Evolutionary conservation across 2,797 vertebrate species (phyloP).

Genomic region (Mareca penelope): DNA sequence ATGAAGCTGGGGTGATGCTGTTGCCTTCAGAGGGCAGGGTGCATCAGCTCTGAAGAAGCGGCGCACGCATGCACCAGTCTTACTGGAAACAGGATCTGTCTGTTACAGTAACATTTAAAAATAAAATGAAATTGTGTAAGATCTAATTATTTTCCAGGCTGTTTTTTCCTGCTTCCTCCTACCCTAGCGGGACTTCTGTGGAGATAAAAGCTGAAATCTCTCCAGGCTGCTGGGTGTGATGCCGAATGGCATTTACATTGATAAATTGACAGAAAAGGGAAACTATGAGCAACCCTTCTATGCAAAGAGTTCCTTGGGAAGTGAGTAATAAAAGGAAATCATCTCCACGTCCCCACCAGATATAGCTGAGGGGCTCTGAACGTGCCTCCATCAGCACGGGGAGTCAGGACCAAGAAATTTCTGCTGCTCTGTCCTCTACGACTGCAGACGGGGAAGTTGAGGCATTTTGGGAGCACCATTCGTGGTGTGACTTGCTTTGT

Average conservation of each 20-base stretch:
- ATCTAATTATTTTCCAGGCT: constrained; percentile 41
- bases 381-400: fast-evolving
- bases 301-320: constrained; percentile 27
- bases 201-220: background rate
- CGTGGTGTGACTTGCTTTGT: background rate
- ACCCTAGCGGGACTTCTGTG: background rate
- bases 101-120: constrained; percentile 38
- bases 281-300: background rate
- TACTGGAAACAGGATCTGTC: constrained; percentile 30
- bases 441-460: background rate
- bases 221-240: background rate
- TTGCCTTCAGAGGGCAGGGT: background rate
- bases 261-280: background rate
- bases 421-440: background rate
- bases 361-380: background rate
- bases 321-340: constrained; percentile 28
- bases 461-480: background rate
- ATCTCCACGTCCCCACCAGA: background rate
- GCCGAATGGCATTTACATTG: background rate
- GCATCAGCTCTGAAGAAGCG: background rate
- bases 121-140: background rate
- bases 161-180: constrained; percentile 55
- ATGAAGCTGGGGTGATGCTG: background rate
- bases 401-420: fast-evolving
- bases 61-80: background rate